Base-by-base conservation (phyloP, 2,888 invertebrate genomes). In the Eulithis testata region DNA sequence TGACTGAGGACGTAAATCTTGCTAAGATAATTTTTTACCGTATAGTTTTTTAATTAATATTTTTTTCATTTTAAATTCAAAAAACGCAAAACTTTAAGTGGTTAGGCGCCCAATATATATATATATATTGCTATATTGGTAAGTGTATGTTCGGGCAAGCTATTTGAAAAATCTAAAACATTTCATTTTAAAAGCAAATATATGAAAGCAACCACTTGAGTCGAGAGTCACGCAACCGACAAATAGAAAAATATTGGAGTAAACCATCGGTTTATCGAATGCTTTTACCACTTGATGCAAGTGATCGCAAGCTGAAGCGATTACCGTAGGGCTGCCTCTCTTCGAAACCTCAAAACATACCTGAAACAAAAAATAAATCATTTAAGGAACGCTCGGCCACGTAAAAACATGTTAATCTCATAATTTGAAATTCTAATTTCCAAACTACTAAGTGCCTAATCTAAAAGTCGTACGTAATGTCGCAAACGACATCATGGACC, bases 261-360 rank as follows among this genome's bases (percentile, higher is more conserved):
- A 70, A 70, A 70, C 71, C 45, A 66, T 21, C 12, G 58, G 52
- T 60, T 70, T 69, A 68, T 69, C 73, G 70, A 70, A 70, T 72
- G 69, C 71, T 69, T 72, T 70, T 73, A 69, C 66, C 69, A 72
- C 72, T 69, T 66, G 68, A 65, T 54, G 58, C 61, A 68, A 69
- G 67, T 66, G 73, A 68, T 69, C 69, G 66, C 58, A 50, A 53
- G 51, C 66, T 53, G 9, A 66, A 73, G 66, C 65, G 69, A 69
- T 70, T 71, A 73, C 45, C 47, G 44, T 64, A 73, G 73, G 72
- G 73, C 50, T 73, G 73, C 50, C 62, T 54, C 51, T 56, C 11
- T 47, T 57, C 6, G 11, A 49, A 7, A 51, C 6, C 14, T 40
- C 37, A 37, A 59, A 62, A 50, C 53, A 51, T 66, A 66, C 66